Conservation (phyloP, 2,797 vertebrate genomes). For the Melanotaenia pygmaea region DNA sequence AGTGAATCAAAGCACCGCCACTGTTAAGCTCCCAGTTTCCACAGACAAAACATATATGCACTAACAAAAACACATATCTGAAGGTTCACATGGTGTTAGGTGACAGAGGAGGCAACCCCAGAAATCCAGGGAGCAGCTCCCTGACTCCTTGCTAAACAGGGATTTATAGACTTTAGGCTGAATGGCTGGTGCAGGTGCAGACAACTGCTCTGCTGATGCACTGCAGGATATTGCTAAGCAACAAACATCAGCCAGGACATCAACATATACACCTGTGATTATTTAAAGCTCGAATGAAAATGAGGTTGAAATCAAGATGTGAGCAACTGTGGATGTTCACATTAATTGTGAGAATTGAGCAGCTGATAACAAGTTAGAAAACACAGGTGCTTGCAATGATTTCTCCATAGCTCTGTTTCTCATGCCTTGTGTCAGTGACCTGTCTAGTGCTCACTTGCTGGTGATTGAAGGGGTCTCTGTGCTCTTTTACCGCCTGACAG, state of each 20-base stretch:
- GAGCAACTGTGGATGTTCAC: conserved; percentile 23
- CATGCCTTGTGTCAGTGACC: conserved; percentile 32
- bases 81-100: conserved; percentile 47
- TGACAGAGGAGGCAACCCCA: conserved; percentile 50
- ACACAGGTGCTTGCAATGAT: conserved; percentile 1
- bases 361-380: conserved; percentile 26
- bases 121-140: conserved; percentile 46
- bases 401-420: conserved; percentile 16
- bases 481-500: conserved; percentile 72
- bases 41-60: conserved; percentile 32
- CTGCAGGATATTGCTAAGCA: conserved; percentile 70
- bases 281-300: conserved; percentile 69
- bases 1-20: conserved; percentile 65
- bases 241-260: conserved; percentile 71
- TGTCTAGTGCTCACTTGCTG: conserved; percentile 44
- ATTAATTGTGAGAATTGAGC: conserved; percentile 48
- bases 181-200: conserved; percentile 75
- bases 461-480: conserved; percentile 65
- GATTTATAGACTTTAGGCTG: conserved; percentile 74
- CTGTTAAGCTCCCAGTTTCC: conserved; percentile 32
- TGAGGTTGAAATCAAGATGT: conserved; percentile 45
- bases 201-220: conserved; percentile 66
- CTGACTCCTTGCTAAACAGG: conserved; percentile 39
- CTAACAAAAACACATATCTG: conserved; percentile 48
- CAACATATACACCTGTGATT: conserved; percentile 71